Evolutionary conservation across 2,888 invertebrate species (phyloP), one percentile per base, ranked within the genome.

Genomic region (Galeruca laticollis): DNA sequence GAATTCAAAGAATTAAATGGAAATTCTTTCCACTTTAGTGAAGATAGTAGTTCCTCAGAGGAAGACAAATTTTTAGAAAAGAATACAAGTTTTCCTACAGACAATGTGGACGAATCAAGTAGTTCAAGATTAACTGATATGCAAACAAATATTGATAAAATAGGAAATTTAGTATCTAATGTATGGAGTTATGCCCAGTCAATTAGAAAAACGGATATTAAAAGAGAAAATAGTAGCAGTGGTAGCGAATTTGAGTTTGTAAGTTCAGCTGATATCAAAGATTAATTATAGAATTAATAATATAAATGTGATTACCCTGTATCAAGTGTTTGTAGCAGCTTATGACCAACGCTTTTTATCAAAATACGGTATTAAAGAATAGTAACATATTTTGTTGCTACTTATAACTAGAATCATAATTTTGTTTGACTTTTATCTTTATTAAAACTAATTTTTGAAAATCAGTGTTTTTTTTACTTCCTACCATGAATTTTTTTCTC

Each of bases 21-120:
- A 70, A 85, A 86, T 71, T 82, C 84, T 26, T 78, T 81, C 4
- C 86, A 86, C 76, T 86, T 86, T 74, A 85, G 84, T 69, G 82
- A 81, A 18, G 84, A 85, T 57, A 84, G 26, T 26, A 26, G 82
- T 71, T 84, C 85, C 18, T 84, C 84, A 6, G 85, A 85, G 2
- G 85, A 86, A 37, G 84, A 84, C 66, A 80, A 80, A 26, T 76
- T 77, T 54, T 83, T 82, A 64, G 74, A 77, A 15, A 80, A 81
- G 69, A 84, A 83, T 33, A 76, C 84, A 66, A 74, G 73, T n/a
- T 84, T 84, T 72, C 71, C 82, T 6, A 82, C 65, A 43, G 72
- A 72, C 43, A 66, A 60, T 37, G 64, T 70, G 8, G 71, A 73
- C 2, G 62, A 68, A 31, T 59, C 73, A 13, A 69, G 64, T 49